These are phyloP conservation scores for Malacoraja senta DNA, from an alignment of 2,797 vertebrate genomes.

Conservation along the genomic window DNA sequence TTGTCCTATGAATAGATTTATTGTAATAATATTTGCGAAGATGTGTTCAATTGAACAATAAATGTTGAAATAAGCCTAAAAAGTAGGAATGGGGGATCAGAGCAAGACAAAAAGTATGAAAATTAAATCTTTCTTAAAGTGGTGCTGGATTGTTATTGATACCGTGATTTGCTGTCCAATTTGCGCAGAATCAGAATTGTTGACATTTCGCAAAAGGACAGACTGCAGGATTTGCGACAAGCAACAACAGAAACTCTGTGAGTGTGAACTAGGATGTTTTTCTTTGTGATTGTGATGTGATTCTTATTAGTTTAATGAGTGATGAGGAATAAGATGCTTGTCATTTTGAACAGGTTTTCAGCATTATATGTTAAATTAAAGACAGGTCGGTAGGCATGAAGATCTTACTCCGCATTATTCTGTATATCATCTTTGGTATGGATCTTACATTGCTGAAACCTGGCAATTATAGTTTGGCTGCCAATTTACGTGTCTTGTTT, in stretches of 20 bases:
- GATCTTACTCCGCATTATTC: not conserved
- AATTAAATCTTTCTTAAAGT: not conserved
- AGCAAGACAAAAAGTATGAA: not conserved
- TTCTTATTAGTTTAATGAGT: not conserved
- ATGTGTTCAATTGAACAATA: not conserved
- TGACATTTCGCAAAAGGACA: constrained; percentile 55
- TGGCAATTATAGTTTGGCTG: not conserved
- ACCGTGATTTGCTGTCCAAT: constrained; percentile 29
- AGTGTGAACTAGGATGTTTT: constrained; percentile 49
- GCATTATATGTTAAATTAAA: not conserved
- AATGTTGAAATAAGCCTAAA: not conserved
- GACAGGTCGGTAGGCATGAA: not conserved
- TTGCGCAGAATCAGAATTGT: constrained; percentile 57
- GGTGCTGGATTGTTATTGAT: not conserved
- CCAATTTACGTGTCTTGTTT: no score
- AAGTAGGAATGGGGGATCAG: not conserved
- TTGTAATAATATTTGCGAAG: not conserved
- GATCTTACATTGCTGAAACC: not conserved
- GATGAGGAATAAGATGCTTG: not conserved
- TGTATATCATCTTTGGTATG: not conserved
- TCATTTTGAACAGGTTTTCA: not conserved
- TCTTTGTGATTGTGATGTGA: not conserved
- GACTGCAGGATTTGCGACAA: constrained; percentile 65
- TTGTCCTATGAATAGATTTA: not conserved
- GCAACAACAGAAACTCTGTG: constrained; percentile 74